These are phyloP conservation scores for Epsilonema sp. DNA, from an alignment of 2,888 invertebrate genomes.

Conservation along the genomic window DNA sequence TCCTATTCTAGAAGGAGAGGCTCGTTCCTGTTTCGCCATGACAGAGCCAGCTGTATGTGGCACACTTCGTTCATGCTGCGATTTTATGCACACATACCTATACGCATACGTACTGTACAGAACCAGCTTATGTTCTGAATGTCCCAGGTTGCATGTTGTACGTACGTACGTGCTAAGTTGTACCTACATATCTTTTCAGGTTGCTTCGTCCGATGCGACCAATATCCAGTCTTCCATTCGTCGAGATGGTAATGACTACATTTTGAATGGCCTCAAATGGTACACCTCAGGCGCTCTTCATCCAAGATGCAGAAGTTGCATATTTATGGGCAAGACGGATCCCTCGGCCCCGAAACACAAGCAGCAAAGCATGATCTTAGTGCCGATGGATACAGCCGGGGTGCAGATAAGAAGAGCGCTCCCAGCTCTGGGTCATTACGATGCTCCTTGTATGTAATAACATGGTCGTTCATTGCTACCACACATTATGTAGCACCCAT, in stretches of 20 bases:
- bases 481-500: too few species aligned
- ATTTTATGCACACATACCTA: too few species aligned
- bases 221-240: slow-evolving; percentile 34
- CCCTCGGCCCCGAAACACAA: slow-evolving; percentile 23
- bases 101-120: too few species aligned
- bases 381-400: slow-evolving; percentile 35
- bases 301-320: slow-evolving; percentile 32
- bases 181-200: too few species aligned
- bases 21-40: slow-evolving; percentile 34
- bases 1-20: slow-evolving; percentile 31
- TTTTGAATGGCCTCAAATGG: slow-evolving; percentile 36
- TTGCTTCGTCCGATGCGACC: slow-evolving; percentile 36
- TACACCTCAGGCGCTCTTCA: slow-evolving; percentile 36
- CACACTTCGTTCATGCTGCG: too few species aligned
- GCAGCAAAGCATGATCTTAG: slow-evolving; percentile 36
- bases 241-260: slow-evolving; percentile 30
- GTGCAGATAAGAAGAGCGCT: slow-evolving; percentile 32
- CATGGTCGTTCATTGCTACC: too few species aligned
- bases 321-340: slow-evolving; percentile 36
- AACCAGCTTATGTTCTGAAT: too few species aligned
- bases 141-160: too few species aligned
- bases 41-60: too few species aligned
- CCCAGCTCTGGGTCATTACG: slow-evolving; percentile 32
- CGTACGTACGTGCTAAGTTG: slow-evolving; percentile 1
- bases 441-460: slow-evolving; percentile 29